Base-by-base conservation (phyloP, 2,888 invertebrate species). In the Malthinus seriepunctatus region DNA sequence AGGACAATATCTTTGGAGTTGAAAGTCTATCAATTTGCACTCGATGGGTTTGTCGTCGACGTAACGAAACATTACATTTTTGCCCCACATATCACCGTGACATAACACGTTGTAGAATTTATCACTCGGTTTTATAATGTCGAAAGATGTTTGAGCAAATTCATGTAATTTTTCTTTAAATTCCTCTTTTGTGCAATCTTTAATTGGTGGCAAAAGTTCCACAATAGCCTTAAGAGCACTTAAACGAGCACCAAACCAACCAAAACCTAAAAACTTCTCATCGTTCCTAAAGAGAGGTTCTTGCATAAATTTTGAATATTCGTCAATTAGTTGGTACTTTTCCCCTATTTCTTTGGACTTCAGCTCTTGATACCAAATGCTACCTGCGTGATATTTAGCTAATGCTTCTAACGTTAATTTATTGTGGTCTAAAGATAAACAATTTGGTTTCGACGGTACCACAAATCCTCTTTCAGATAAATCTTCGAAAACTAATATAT, bases 1-100 rank as follows among this genome's bases (percentile, higher is more conserved):
- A 0, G 88, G 87, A 12, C 84, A 84, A 71, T 86, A 89, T 47
- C 73, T 63, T n/a, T 69, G 64, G 5, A 68, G 57, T 66, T 76
- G 76, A 58, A 70, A 78, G 65, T 77, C 76, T 4, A 77, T 56
- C 7, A 77, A 56, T 44, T 68, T 69, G 44, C 71, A 72, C 14
- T 70, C 67, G 2, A 67, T 60, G 11, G 71, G 69, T 23, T 37
- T 46, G 14, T 54, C 52, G 10, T 64, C 53, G 37, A 67, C 61
- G 42, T 71, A 66, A 39, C 71, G 66, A 49, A 73, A 71, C 51
- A 77, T 55, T n/a, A 73, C 56, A 60, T 77, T 76, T 42, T 69
- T 70, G 6, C 63, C 57, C 69, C 75, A 73, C 56, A 75, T 47
- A 64, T 77, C 76, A 35, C 76, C 76, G 58, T 78, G 76, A 15